A percentile compares a stretch with the other conserved stretches of the same genome.
phyloP scores from a whole-genome alignment of 2,113 vertebrate species.

The Aviceda subcristata region DNA sequence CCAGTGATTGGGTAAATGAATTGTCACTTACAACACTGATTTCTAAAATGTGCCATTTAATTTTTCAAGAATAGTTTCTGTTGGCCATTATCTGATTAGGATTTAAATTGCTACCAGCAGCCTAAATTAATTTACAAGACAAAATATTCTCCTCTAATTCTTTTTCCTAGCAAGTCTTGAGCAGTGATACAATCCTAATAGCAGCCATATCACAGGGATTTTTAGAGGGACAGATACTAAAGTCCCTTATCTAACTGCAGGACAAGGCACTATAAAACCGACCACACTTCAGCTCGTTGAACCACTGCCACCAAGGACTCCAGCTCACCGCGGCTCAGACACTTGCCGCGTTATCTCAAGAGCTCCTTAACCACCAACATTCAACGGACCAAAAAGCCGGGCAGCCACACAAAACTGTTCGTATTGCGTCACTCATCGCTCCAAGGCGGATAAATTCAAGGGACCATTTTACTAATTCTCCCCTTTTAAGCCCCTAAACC shows the following conservation, averaged over 20 bases:
- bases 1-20: neutral
- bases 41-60: neutral
- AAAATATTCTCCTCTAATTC: neutral
- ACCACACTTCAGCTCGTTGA: neutral
- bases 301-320: neutral
- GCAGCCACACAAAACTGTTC: neutral
- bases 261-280: neutral
- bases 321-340: neutral
- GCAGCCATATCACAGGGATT: neutral
- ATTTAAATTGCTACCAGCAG: neutral
- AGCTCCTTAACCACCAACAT: neutral
- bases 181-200: neutral
- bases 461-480: neutral
- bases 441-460: neutral
- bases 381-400: neutral
- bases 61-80: neutral
- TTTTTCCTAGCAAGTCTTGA: neutral
- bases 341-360: neutral
- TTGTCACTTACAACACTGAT: neutral
- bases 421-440: neutral
- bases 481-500: neutral
- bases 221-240: neutral
- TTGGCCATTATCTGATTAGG: neutral
- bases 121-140: neutral
- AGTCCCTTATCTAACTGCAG: neutral